These are phyloP conservation scores for Melanotaenia parkinsoni DNA, from an alignment of 2,797 vertebrate genomes.

Conservation along the genomic window DNA sequence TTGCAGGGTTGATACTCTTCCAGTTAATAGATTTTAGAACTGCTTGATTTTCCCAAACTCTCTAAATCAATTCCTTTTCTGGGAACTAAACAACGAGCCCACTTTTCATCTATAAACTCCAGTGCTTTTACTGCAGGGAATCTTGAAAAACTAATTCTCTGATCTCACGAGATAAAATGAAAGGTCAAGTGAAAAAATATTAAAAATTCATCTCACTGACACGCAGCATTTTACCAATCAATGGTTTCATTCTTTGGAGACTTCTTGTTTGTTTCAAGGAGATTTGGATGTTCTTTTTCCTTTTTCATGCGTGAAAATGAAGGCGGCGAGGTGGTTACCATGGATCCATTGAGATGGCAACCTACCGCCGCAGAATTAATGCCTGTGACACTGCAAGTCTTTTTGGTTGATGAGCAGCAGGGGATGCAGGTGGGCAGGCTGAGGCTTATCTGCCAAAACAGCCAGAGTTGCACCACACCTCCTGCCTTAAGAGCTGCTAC, in stretches of 20 bases:
- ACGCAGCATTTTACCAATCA: slow-evolving; percentile 18
- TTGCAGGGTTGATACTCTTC: background rate
- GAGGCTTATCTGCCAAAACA: slow-evolving; percentile 82
- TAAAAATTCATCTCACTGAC: slow-evolving; percentile 12
- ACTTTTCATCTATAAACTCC: background rate
- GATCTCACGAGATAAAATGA: slow-evolving; percentile 9
- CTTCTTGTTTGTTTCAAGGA: slow-evolving; percentile 39
- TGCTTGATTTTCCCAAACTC: background rate
- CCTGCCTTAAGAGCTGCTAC: slow-evolving; percentile 51
- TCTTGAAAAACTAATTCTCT: background rate
- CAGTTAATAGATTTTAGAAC: background rate
- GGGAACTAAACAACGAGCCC: background rate
- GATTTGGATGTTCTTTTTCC: slow-evolving; percentile 32
- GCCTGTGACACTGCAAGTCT: slow-evolving; percentile 44
- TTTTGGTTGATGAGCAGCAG: slow-evolving; percentile 65
- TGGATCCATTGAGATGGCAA: slow-evolving; percentile 40
- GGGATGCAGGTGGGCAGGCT: slow-evolving; percentile 62
- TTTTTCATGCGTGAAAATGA: slow-evolving; percentile 18
- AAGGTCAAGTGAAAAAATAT: slow-evolving; percentile 26
- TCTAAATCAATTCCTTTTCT: background rate
- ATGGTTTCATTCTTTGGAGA: slow-evolving; percentile 38
- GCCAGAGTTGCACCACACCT: slow-evolving; percentile 67
- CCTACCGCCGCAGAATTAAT: slow-evolving; percentile 34
- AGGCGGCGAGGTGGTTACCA: slow-evolving; percentile 22
- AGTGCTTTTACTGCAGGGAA: background rate